Evolutionary conservation across 2,113 vertebrate species (phyloP), one percentile per base, ranked within the genome.

Genomic region (Syrrhaptes paradoxus): DNA sequence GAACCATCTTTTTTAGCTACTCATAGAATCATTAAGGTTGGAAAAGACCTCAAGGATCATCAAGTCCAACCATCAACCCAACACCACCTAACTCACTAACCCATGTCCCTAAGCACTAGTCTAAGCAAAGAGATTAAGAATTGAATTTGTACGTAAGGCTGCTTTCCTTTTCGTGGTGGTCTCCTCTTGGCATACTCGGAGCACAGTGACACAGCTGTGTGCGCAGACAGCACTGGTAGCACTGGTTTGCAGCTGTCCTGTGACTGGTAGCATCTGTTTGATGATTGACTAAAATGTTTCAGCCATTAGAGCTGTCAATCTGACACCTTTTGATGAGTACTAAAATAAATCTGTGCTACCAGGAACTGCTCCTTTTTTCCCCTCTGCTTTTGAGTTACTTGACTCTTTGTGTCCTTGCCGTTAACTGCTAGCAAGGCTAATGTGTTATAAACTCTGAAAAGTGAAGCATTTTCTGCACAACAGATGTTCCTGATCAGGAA

Each of bases 401-500:
- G 63, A 88, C 61, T 94, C 75, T 45, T 57, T 52, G 34, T 67
- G 75, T 88, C 93, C 90, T 96, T 93, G 85, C 61, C 1, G 24
- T 68, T 94, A 94, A 80, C 85, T 83, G 57, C 43, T 46, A 66
- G n/a, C 25, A 51, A 87, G 85, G 38, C 82, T 88, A 77, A 85
- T 85, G 76, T 31, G 2, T 83, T 88, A 80, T 80, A 80, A 95
- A 74, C 85, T 77, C 87, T 45, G 87, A 51, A 62, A 86, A 90
- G 75, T n/a, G 61, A 93, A 92, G 88, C 45, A 68, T 87, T 96
- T 93, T 92, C 94, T 94, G 75, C 83, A 87, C 88, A 92, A 86
- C 93, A 95, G 95, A 95, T 97, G 93, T 86, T 96, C 67, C 79
- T 95, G 95, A 95, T 94, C 82, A 75, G 76, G 79, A 93, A 92